These are phyloP conservation scores for Athalia circularis DNA, from an alignment of 2,888 invertebrate species.

Conservation along the genomic window DNA sequence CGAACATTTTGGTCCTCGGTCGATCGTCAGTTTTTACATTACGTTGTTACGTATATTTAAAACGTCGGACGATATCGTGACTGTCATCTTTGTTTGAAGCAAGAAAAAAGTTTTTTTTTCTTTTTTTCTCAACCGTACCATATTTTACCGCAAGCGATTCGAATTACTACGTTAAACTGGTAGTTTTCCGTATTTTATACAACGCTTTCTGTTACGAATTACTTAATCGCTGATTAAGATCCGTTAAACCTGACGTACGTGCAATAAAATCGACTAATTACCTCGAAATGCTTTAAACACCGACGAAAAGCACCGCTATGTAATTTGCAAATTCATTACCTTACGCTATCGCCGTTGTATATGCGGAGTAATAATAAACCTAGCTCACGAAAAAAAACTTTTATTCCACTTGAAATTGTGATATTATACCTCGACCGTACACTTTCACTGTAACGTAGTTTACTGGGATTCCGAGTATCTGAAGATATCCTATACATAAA, in stretches of 20 bases:
- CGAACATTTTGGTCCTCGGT: neutral
- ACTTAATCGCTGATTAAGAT: constrained; percentile 43
- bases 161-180: too few species aligned
- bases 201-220: constrained; percentile 36
- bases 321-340: constrained; percentile 28
- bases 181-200: too few species aligned
- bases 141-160: too few species aligned
- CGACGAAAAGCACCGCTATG: constrained; percentile 23
- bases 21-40: too few species aligned
- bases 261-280: constrained; percentile 45
- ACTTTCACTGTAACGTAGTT: constrained; percentile 34
- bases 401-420: neutral
- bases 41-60: neutral
- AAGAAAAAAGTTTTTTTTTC: too few species aligned
- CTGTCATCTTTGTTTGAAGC: too few species aligned
- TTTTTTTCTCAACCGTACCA: too few species aligned
- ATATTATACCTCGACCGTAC: constrained; percentile 10
- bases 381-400: neutral
- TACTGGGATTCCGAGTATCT: neutral
- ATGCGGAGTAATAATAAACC: too few species aligned
- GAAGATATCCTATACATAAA: neutral
- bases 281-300: constrained; percentile 16
- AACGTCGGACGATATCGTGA: neutral
- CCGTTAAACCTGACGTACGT: constrained; percentile 44
- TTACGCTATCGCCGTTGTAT: neutral